Conservation (phyloP, 2,888 invertebrate genomes). For the Apocheima hispidaria region DNA sequence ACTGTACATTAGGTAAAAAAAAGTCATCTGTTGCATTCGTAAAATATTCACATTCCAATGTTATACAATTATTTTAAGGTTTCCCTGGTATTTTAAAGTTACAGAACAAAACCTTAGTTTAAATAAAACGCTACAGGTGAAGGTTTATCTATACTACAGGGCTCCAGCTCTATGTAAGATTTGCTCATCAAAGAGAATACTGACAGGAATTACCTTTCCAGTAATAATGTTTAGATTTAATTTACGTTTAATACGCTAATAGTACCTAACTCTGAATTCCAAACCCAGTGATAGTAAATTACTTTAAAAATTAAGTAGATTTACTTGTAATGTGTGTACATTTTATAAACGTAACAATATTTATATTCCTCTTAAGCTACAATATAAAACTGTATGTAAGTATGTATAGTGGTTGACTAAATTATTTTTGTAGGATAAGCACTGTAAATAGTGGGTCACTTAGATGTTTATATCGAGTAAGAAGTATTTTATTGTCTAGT, state of each 20-base stretch:
- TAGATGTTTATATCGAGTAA: slow-evolving; percentile 77
- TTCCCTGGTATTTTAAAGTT: neutral
- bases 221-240: neutral
- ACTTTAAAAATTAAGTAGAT: slow-evolving; percentile 19
- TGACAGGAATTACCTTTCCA: neutral
- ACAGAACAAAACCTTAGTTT: too few species aligned
- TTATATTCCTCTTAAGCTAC: slow-evolving; percentile 68
- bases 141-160: neutral
- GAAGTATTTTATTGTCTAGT: slow-evolving; percentile 66
- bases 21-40: neutral
- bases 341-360: slow-evolving; percentile 64
- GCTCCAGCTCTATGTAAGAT: neutral
- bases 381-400: slow-evolving; percentile 68
- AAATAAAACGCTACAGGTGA: neutral
- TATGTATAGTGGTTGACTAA: slow-evolving; percentile 83
- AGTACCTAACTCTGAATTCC: slow-evolving; percentile 42
- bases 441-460: slow-evolving; percentile 79
- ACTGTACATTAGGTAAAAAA: neutral
- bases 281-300: slow-evolving; percentile 53
- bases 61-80: neutral
- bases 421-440: slow-evolving; percentile 85
- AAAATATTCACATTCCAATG: slow-evolving; percentile 6
- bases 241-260: slow-evolving; percentile 11
- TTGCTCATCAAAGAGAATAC: slow-evolving; percentile 1
- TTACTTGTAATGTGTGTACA: slow-evolving; percentile 41